phyloP scores from a whole-genome alignment of 2,113 vertebrate genomes.

The Eubucco bourcierii region DNA sequence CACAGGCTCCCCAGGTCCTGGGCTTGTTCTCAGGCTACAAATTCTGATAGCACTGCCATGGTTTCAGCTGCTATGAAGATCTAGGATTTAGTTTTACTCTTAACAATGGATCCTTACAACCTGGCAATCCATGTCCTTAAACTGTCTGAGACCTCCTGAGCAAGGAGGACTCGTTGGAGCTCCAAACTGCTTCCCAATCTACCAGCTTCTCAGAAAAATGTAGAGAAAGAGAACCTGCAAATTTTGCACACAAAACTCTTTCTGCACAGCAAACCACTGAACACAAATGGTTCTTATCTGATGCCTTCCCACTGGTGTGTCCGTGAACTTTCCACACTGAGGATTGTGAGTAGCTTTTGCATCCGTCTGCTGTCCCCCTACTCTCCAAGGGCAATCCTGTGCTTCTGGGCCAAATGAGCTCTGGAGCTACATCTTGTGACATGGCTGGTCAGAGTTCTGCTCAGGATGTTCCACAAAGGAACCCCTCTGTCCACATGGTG shows the following conservation, averaged over 20 bases:
- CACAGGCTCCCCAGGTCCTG: neutral
- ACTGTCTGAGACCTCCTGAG: neutral
- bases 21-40: neutral
- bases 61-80: no score
- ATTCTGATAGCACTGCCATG: neutral
- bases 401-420: constrained; percentile 77
- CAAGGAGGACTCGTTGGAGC: neutral
- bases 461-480: constrained; percentile 82
- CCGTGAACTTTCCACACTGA: constrained; percentile 78
- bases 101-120: neutral
- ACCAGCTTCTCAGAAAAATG: neutral
- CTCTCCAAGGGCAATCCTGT: constrained; percentile 78
- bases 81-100: neutral
- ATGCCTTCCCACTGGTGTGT: constrained; percentile 72
- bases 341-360: constrained; percentile 80
- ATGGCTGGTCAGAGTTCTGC: constrained; percentile 77
- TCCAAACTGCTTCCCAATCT: neutral
- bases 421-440: constrained; percentile 81
- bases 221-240: neutral
- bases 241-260: neutral
- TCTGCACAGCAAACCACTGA: neutral
- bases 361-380: constrained; percentile 82
- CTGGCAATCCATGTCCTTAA: neutral
- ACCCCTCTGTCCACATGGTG: constrained; percentile 75
- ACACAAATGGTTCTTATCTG: constrained; percentile 70